Percentiles rank a stretch among this genome's conserved stretches.
Conservation (phyloP, 2,888 invertebrate genomes). For the Linhomoeus sp. region DNA sequence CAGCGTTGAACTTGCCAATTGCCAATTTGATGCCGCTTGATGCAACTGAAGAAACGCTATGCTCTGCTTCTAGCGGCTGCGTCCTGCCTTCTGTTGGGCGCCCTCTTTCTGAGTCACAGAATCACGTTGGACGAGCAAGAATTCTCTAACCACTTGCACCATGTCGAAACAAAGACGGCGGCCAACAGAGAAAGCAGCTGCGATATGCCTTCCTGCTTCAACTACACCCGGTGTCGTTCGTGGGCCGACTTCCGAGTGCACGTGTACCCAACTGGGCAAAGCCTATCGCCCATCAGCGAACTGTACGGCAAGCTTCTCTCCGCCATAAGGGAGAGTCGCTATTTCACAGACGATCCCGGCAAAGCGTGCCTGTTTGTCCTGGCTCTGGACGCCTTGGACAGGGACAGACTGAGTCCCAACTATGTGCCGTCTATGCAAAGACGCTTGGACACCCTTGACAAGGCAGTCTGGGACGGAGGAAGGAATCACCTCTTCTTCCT, state of each 20-base stretch:
- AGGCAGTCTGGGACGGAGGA: neutral
- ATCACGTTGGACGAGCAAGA: too few species aligned
- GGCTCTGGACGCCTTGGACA: conserved; percentile 81
- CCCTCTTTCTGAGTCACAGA: too few species aligned
- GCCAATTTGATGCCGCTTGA: too few species aligned
- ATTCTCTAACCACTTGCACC: too few species aligned
- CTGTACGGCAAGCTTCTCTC: conserved; percentile 71
- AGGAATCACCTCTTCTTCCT: neutral
- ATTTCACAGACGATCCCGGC: conserved; percentile 67
- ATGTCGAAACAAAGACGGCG: too few species aligned
- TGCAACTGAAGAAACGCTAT: too few species aligned
- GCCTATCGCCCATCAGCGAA: conserved; percentile 11
- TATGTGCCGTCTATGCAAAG: conserved; percentile 58
- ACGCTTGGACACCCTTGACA: conserved; percentile 10
- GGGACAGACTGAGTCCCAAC: conserved; percentile 67
- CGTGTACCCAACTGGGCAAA: conserved; percentile 51
- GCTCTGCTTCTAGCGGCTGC: too few species aligned
- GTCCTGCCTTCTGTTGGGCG: too few species aligned
- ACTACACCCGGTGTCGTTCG: conserved; percentile 57
- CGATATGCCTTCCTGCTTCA: conserved; percentile 77
- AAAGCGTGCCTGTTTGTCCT: conserved; percentile 84
- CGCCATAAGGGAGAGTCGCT: conserved; percentile 67
- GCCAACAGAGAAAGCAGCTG: too few species aligned
- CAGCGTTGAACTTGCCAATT: too few species aligned
- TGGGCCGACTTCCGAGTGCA: conserved; percentile 59